Conservation (phyloP, 2,797 vertebrate genomes). For the Schizopygopsis pylzovi region DNA sequence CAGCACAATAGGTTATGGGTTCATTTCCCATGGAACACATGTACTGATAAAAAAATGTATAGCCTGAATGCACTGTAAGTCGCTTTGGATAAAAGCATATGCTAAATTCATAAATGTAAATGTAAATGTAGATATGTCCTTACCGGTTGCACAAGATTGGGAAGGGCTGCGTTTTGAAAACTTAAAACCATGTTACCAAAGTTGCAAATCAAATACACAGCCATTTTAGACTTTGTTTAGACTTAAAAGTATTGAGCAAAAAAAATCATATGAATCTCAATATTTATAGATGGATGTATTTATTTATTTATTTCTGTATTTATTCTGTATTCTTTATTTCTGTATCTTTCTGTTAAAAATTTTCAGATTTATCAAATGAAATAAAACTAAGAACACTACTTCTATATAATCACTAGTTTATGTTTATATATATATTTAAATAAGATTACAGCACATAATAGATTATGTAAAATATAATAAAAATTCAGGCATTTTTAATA, state of each 20-base stretch:
- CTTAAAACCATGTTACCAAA: not conserved
- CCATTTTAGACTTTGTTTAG: not conserved
- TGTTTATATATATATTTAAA: not conserved
- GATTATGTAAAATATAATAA: not conserved
- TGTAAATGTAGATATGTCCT: not conserved
- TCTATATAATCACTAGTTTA: not conserved
- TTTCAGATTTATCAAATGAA: constrained; percentile 1
- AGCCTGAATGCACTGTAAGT: too few species aligned
- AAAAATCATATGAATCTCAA: not conserved
- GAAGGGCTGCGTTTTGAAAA: not conserved
- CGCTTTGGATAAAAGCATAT: too few species aligned
- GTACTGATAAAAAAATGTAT: too few species aligned
- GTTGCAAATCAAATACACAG: not conserved
- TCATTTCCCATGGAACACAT: too few species aligned
- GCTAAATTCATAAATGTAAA: too few species aligned
- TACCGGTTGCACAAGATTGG: not conserved
- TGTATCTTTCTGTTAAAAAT: not conserved
- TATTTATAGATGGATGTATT: not conserved
- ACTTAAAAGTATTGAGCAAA: not conserved
- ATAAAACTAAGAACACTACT: not conserved
- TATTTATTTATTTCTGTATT: constrained; percentile 9
- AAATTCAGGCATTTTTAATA: not conserved
- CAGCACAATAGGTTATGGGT: too few species aligned
- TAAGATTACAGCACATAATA: not conserved
- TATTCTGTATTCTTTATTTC: not conserved